Percentiles rank a stretch among this genome's conserved stretches.
phyloP scores from a whole-genome alignment of 2,797 vertebrate species.

The Eulemur albifrons region DNA sequence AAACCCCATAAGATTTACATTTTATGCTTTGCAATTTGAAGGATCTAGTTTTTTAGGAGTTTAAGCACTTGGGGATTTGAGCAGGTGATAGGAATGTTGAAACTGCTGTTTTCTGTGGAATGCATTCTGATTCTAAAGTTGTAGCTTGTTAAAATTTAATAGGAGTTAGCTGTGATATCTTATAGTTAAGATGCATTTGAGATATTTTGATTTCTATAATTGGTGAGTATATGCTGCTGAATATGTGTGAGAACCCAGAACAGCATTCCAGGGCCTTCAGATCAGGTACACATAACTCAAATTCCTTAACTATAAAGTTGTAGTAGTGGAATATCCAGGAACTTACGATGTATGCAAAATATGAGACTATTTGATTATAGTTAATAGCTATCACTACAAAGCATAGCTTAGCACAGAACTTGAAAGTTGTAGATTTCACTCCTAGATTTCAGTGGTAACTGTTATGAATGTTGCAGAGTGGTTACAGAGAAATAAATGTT shows the following conservation, averaged over 20 bases:
- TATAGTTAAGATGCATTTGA: background rate
- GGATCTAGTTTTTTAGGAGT: background rate
- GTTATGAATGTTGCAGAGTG: background rate
- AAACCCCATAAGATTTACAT: background rate
- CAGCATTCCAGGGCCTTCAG: background rate
- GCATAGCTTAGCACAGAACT: background rate
- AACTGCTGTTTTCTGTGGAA: background rate
- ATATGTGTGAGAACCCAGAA: background rate
- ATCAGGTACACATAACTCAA: background rate
- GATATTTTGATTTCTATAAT: background rate
- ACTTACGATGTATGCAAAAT: background rate
- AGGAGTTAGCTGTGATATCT: background rate
- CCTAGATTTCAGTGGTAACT: constrained; percentile 1
- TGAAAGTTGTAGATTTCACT: constrained; percentile 25
- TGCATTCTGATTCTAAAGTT: background rate
- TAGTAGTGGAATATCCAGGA: background rate
- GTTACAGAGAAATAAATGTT: background rate
- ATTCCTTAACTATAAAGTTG: background rate
- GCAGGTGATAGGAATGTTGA: background rate
- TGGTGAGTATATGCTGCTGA: background rate
- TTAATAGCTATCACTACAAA: background rate
- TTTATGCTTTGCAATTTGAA: constrained; percentile 16
- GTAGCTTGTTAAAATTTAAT: background rate
- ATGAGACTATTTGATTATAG: background rate
- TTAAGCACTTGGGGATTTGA: background rate